Evolutionary conservation across 2,113 vertebrate species (phyloP).

Genomic region (Pandion haliaetus): DNA sequence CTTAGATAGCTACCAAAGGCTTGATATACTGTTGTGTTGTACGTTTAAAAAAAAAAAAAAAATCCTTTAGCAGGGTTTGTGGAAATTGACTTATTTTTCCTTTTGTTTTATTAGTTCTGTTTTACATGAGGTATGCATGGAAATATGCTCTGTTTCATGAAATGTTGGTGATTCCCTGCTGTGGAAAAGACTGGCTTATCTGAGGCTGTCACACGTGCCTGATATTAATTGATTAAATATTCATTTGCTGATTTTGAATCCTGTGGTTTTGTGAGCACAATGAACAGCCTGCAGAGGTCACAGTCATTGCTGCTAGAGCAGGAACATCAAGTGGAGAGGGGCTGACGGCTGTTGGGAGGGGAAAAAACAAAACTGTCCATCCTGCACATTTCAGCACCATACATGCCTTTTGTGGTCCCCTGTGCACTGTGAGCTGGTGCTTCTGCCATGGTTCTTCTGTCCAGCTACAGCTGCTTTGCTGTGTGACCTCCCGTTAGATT

Average conservation of each 20-base stretch:
- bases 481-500: not conserved
- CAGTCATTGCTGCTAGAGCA: not conserved
- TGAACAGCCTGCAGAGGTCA: conserved; percentile 8
- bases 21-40: not conserved
- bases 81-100: not conserved
- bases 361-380: not conserved
- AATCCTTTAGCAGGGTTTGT: not conserved
- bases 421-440: not conserved
- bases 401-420: not conserved
- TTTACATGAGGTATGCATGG: not conserved
- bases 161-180: not conserved
- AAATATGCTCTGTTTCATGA: not conserved
- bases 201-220: conserved; percentile 34
- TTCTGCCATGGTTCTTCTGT: not conserved
- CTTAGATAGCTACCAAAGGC: not conserved
- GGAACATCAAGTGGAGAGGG: not conserved
- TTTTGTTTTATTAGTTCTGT: not conserved
- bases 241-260: conserved; percentile 10
- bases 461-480: fast-evolving
- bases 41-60: not conserved
- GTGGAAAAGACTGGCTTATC: conserved; percentile 16
- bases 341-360: not conserved
- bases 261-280: not conserved
- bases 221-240: conserved; percentile 58
- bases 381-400: fast-evolving